A percentile compares a stretch with the other conserved stretches of the same genome.
These are phyloP conservation scores for Ctenopoma kingsleyae DNA, from an alignment of 2,797 vertebrate genomes.

Conservation along the genomic window DNA sequence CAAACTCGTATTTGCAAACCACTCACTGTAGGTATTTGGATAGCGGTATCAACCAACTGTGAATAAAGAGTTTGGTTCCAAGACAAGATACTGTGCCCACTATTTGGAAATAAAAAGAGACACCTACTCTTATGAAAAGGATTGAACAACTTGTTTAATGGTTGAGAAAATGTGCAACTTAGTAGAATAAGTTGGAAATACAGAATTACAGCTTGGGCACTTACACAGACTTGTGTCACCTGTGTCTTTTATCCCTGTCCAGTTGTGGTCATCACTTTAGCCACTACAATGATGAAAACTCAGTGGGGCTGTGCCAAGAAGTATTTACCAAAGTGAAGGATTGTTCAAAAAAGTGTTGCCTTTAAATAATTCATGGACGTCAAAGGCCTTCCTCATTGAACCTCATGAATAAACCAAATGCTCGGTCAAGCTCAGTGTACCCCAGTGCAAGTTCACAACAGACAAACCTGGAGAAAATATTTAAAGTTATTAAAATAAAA, in stretches of 20 bases:
- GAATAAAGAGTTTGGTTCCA: slow-evolving; percentile 40
- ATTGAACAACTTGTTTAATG: slow-evolving; percentile 11
- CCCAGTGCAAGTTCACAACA: slow-evolving; percentile 58
- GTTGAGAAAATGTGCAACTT: slow-evolving; percentile 20
- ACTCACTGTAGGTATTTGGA: slow-evolving; percentile 39
- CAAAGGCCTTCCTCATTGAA: slow-evolving; percentile 78
- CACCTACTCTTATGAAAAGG: slow-evolving; percentile 25
- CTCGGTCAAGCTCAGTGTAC: slow-evolving; percentile 67
- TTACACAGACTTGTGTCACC: not conserved
- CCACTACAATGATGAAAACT: slow-evolving; percentile 9
- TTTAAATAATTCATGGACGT: slow-evolving; percentile 80
- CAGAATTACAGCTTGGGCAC: not conserved
- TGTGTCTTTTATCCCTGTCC: slow-evolving; percentile 5
- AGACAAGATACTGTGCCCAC: slow-evolving; percentile 39
- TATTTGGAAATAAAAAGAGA: slow-evolving; percentile 46
- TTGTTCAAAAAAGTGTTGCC: slow-evolving; percentile 67
- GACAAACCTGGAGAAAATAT: slow-evolving; percentile 50
- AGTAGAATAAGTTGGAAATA: not conserved
- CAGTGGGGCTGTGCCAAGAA: slow-evolving; percentile 7
- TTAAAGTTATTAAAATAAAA: slow-evolving; percentile 62
- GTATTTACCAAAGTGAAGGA: slow-evolving; percentile 68
- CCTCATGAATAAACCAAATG: slow-evolving; percentile 81
- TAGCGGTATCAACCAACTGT: slow-evolving; percentile 35
- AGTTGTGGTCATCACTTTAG: slow-evolving; percentile 21
- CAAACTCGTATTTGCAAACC: slow-evolving; percentile 27